phyloP scores from a whole-genome alignment of 2,797 vertebrate genomes.

The Bradypodion ventrale region DNA sequence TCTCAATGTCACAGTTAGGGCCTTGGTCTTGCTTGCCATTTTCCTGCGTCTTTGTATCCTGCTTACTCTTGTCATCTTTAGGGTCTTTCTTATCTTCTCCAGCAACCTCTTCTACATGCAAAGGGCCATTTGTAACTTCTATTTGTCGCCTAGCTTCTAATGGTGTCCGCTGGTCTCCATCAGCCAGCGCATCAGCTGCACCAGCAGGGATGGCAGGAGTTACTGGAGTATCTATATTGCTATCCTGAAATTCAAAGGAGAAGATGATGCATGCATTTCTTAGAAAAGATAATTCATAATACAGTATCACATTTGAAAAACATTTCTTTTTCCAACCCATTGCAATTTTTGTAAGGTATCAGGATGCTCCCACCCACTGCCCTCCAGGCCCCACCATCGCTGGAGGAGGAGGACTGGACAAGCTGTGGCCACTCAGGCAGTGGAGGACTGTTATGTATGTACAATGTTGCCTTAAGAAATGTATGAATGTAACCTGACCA shows the following conservation, averaged over 20 bases:
- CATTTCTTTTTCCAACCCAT: neutral
- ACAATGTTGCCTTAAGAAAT: no score
- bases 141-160: slow-evolving; percentile 13
- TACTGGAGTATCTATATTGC: neutral
- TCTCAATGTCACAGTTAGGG: slow-evolving; percentile 57
- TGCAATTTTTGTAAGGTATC: neutral
- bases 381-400: no score
- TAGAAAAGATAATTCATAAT: neutral
- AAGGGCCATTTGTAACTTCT: neutral
- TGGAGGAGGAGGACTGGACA: no score
- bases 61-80: neutral
- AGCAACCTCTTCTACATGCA: slow-evolving; percentile 17
- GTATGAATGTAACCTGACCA: no score
- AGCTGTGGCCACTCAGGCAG: no score
- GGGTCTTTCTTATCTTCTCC: neutral
- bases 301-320: no score
- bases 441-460: no score
- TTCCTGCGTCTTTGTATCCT: neutral
- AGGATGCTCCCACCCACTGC: no score
- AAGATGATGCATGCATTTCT: neutral
- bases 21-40: neutral
- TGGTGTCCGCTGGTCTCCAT: neutral
- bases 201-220: slow-evolving; percentile 7
- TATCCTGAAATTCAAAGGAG: slow-evolving; percentile 18
- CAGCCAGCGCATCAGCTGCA: slow-evolving; percentile 10